Evolutionary conservation across 2,113 vertebrate genomes (phyloP).

Genomic region (Lanius collurio): DNA sequence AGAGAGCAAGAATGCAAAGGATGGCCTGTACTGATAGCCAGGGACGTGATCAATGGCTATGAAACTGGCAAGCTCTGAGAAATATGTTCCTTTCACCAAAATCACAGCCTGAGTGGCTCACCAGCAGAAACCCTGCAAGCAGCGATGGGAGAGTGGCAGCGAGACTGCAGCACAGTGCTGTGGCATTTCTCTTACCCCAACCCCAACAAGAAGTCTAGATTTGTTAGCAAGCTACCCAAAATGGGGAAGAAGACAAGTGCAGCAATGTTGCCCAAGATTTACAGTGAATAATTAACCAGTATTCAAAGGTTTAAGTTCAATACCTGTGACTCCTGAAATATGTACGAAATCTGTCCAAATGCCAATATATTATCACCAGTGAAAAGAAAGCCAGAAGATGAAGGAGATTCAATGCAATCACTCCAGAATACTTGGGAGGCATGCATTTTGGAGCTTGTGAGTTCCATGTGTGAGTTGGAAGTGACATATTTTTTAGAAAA

Average conservation of each 20-base stretch:
- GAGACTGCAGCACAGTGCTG: background rate
- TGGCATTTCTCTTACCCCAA: background rate
- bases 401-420: background rate
- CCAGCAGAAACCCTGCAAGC: background rate
- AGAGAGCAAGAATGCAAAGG: background rate
- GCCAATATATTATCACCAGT: background rate
- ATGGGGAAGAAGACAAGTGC: background rate
- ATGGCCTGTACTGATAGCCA: background rate
- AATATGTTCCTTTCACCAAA: background rate
- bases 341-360: background rate
- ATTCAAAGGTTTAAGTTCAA: background rate
- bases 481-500: background rate
- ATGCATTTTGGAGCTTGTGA: background rate
- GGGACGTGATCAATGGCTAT: background rate
- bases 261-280: background rate
- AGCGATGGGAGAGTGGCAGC: background rate
- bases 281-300: background rate
- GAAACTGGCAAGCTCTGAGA: background rate
- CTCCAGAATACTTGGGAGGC: background rate
- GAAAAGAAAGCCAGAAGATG: background rate
- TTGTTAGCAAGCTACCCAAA: background rate
- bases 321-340: background rate
- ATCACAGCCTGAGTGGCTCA: accelerated
- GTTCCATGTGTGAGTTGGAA: background rate
- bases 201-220: background rate